phyloP scores from a whole-genome alignment of 2,888 invertebrate genomes.

The Synanthedon andrenaeformis region DNA sequence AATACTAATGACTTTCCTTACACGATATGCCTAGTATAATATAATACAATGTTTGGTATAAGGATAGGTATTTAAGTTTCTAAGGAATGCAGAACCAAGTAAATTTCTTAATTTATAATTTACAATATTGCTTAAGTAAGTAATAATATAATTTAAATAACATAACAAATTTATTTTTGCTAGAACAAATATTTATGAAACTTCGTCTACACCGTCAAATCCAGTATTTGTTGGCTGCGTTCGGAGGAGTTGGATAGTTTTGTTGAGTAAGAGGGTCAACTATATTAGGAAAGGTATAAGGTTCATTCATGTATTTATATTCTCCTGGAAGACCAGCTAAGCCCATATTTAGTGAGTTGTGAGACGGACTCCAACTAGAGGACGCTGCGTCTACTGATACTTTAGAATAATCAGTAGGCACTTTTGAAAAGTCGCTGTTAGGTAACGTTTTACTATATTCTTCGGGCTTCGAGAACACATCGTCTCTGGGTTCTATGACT shows the following conservation, averaged over 20 bases:
- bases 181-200: conserved; percentile 12
- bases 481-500: conserved; percentile 53
- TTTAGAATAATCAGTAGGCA: conserved; percentile 64
- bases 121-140: conserved; percentile 19
- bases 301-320: conserved; percentile 65
- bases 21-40: conserved; percentile 13
- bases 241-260: conserved; percentile 55
- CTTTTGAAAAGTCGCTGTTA: conserved; percentile 70
- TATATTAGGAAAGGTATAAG: conserved; percentile 59
- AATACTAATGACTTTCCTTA: conserved; percentile 48
- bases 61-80: conserved; percentile 33
- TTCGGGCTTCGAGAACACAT: conserved; percentile 46
- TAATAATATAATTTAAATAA: conserved; percentile 37
- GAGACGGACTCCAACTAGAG: conserved; percentile 67
- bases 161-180: conserved; percentile 20
- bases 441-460: conserved; percentile 56
- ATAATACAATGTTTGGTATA: conserved; percentile 60
- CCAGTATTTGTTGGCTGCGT: conserved; percentile 61
- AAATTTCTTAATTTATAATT: conserved; percentile 33
- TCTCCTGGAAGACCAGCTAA: conserved; percentile 57
- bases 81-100: conserved; percentile 62
- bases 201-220: conserved; percentile 37
- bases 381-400: conserved; percentile 61
- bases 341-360: conserved; percentile 62
- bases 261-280: conserved; percentile 57